Evolutionary conservation across 2,888 invertebrate species (phyloP), one percentile per base, ranked within the genome.

Genomic region (Lobophora halterata): DNA sequence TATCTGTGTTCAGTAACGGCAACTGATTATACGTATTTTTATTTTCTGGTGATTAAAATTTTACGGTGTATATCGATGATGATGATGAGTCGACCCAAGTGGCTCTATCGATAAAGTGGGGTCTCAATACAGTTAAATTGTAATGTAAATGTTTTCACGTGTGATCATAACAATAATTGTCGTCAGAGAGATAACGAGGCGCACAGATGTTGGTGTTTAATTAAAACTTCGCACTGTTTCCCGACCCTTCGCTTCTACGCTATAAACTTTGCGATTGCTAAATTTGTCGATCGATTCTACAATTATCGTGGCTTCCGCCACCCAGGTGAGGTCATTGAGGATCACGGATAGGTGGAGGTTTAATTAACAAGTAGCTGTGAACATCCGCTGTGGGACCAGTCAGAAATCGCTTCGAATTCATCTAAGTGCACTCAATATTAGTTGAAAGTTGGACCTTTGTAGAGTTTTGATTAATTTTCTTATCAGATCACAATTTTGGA

Each of bases 141-240:
- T n/a, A n/a, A 58, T 56, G 58, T 62, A 61, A 60, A 62, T 65
- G 63, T 71, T 67, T 69, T 65, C 65, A 64, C 64, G 61, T 67
- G 61, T 65, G 59, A 55, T 59, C 58, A 58, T 71, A 71, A 73
- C 71, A 79, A 76, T 80, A 79, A 79, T 79, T 72, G 68, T 69
- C 70, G 62, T 69, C 72, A 70, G 67, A 65, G 69, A 68, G 70
- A 25, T 25, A 48, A 77, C 75, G 72, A 67, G 62, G 47, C 48
- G 45, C 52, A 43, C 85, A 85, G 79, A 82, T 83, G 83, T 72
- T 74, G 65, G 75, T 75, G 69, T 81, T 83, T 83, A 78, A 85
- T 85, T 83, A 82, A 86, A 86, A 85, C 77, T 82, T 83, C 77
- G 68, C 63, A 66, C 71, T 71, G 67, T 70, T 76, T 77, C 69